A percentile compares a stretch with the other conserved stretches of the same genome.
Evolutionary conservation across 1,140 invertebrate genomes (phyloP).

Genomic region (Caerostris darwini): DNA sequence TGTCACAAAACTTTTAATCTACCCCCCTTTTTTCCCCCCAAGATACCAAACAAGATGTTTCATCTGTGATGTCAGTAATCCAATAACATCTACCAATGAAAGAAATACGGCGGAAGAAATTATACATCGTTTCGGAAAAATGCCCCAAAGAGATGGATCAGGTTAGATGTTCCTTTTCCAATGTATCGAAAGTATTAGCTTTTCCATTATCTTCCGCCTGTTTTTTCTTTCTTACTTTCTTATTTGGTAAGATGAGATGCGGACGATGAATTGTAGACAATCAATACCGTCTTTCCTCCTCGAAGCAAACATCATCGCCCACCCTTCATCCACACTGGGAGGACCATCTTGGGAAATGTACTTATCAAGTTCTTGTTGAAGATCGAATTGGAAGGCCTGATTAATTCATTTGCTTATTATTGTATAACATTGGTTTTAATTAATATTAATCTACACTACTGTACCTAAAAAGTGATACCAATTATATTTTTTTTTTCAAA

Average conservation of each 20-base stretch:
- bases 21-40: no score
- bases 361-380: neutral
- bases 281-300: neutral
- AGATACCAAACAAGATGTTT: no score
- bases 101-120: neutral
- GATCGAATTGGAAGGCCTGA: neutral
- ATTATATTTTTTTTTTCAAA: no score
- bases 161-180: neutral
- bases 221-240: neutral
- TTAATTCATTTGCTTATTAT: no score
- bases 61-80: no score
- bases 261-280: neutral
- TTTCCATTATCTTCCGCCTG: neutral
- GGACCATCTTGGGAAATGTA: neutral
- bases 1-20: no score
- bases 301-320: neutral
- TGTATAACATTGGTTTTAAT: no score
- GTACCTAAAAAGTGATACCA: no score
- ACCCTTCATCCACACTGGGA: neutral
- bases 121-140: neutral
- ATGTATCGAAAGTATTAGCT: constrained; percentile 7
- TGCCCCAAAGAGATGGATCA: neutral
- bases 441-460: no score
- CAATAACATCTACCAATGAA: neutral
- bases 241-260: neutral